These are phyloP conservation scores for Liodrosophila aerea DNA, from an alignment of 2,888 invertebrate genomes.

Conservation along the genomic window DNA sequence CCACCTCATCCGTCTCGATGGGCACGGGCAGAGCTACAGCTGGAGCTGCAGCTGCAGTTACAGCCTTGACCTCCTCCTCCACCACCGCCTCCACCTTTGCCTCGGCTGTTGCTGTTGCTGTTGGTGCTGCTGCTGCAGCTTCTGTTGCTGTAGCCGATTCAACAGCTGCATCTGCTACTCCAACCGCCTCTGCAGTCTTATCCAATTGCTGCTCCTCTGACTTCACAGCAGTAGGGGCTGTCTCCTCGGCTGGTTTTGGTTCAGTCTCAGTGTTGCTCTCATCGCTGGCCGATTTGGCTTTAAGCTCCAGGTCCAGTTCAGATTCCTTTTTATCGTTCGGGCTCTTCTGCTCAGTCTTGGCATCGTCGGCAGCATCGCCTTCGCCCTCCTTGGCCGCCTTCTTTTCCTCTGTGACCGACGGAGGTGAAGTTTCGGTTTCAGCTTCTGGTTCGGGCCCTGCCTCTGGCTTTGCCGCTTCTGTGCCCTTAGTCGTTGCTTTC, in stretches of 20 bases:
- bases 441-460: slow-evolving; percentile 14
- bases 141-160: too few relatives aligned
- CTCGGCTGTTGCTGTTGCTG: neutral
- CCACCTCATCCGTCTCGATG: slow-evolving; percentile 34
- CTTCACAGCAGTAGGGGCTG: too few relatives aligned
- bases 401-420: slow-evolving; percentile 13
- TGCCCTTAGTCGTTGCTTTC: too few relatives aligned
- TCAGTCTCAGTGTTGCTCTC: slow-evolving; percentile 41
- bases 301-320: neutral
- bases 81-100: neutral
- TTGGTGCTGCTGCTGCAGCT: slow-evolving; percentile 1
- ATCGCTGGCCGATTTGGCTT: slow-evolving; percentile 25
- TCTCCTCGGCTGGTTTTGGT: too few relatives aligned
- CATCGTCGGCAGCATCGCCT: slow-evolving; percentile 14
- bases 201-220: too few relatives aligned
- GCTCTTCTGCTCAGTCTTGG: slow-evolving; percentile 19
- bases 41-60: slow-evolving; percentile 3
- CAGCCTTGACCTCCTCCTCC: slow-evolving; percentile 29
- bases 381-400: slow-evolving; percentile 11
- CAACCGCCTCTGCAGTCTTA: too few relatives aligned
- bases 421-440: slow-evolving; percentile 12
- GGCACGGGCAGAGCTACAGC: slow-evolving; percentile 16
- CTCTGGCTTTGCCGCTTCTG: slow-evolving; percentile 17
- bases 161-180: slow-evolving; percentile 6
- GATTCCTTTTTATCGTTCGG: too few relatives aligned